Conservation (phyloP, 37 sponge, comb jelly and placozoan species). For the Chondrilla cf. caribensis region DNA sequence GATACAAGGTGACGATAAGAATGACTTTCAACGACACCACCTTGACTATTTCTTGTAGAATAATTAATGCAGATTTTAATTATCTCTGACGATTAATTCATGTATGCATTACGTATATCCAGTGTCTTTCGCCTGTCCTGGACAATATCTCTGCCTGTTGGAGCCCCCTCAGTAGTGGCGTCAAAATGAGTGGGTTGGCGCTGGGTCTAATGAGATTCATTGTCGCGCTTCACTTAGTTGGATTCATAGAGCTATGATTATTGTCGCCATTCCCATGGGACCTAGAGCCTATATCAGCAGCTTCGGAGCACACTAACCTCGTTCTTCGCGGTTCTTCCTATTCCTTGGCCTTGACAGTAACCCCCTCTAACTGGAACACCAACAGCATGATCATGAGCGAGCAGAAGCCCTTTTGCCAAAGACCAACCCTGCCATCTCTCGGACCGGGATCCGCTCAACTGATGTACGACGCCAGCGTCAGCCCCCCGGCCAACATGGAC, state of each 20-base stretch:
- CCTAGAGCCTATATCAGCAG: neutral
- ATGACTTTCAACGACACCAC: constrained; percentile 68
- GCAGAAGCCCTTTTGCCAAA: constrained; percentile 5
- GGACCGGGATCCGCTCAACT: neutral
- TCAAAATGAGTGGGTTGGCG: constrained; percentile 21
- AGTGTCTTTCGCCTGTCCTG: too few relatives aligned
- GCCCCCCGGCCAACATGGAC: constrained; percentile 7
- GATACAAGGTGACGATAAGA: constrained; percentile 66
- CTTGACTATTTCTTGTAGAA: constrained; percentile 82
- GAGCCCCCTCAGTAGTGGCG: too few relatives aligned
- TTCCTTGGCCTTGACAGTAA: too few relatives aligned
- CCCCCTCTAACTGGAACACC: too few relatives aligned
- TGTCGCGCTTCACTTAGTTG: neutral
- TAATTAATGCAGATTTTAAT: too few relatives aligned
- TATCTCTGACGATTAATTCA: neutral
- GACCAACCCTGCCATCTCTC: neutral
- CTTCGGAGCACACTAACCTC: too few relatives aligned
- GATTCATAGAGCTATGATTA: constrained; percentile 20
- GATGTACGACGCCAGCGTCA: neutral
- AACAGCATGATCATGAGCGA: constrained; percentile 30
- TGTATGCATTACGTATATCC: too few relatives aligned
- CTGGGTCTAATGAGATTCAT: constrained; percentile 15
- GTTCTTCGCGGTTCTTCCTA: too few relatives aligned
- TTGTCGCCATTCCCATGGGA: constrained; percentile 20
- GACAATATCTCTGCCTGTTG: too few relatives aligned